Base-by-base conservation (phyloP, 2,113 vertebrate species). In the Clarias magur region DNA sequence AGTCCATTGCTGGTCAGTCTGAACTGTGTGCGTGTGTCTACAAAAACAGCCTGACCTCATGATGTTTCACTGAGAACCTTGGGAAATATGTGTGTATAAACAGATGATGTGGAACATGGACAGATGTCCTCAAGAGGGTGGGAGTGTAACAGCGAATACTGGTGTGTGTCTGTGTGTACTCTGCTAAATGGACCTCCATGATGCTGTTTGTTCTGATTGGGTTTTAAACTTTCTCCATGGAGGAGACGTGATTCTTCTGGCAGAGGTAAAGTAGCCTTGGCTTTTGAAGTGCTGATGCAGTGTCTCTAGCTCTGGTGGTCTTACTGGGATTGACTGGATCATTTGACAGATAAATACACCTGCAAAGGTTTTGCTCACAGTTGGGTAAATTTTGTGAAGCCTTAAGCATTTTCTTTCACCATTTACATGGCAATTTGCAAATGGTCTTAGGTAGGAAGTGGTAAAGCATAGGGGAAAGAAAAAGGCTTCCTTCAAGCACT, bases 321-420 rank as follows among this genome's bases (percentile, higher is more conserved):
- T 88, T 70, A 85, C 83, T 56, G 65, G 48, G 80, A 75, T 57
- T 86, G 85, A 84, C 81, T 88, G 67, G 85, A 88, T 82, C n/a
- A 83, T 90, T 90, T 53, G 76, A 82, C 54, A 81, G 81, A 86
- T 68, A 90, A 88, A 88, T 87, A 90, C 89, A 90, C 89, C 89
- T 90, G 85, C 80, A 38, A 70, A 68, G 48, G 60, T 70, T 30
- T 63, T 81, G 65, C 67, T 85, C 62, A 62, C 65, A 48, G 80
- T 34, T 86, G 72, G 68, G 83, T 59, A 83, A 6, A 23, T 23
- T 81, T 81, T 82, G 56, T 82, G 34, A 80, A 9, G 23, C 0
- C 17, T 78, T 30, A 62, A 34, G 48, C 9, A 42, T 34, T 84
- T 56, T 59, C 19, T 79, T 53, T 81, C 60, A 81, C 16, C 54